Base-by-base conservation (phyloP, 1,140 invertebrate genomes). In the Eupeodes corollae region DNA sequence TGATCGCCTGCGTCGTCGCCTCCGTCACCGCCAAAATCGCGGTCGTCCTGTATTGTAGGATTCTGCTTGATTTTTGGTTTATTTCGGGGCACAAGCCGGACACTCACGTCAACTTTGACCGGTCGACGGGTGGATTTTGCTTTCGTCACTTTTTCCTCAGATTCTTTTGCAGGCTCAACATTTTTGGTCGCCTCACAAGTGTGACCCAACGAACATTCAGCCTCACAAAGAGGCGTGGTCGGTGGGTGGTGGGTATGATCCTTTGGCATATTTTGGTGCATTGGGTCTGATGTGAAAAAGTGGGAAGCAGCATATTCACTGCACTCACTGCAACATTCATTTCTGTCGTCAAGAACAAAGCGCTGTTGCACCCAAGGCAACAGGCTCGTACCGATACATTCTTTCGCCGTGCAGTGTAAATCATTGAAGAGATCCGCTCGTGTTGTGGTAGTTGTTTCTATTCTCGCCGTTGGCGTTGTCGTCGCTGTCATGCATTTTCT, bases 21-120 rank as follows among this genome's bases (percentile, higher is more conserved):
- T 42, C 15, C 31, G 19, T 46, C 34, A 38, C 31, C 33, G 11
- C 13, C 30, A 14, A 16, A n/a, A 11, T 9, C 31, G n/a, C 21
- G 11, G 9, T 19, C 26, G 1, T 44, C 48, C 47, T 47, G 51
- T 6, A 39, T 13, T 11, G 14, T 13, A 50, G 56, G 65, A 57
- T 51, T 68, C 31, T 60, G 67, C 50, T 71, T 73, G 44, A 39
- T 60, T 49, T 70, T 68, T 49, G 70, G 59, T 72, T 78, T 84
- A 54, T 43, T 66, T 65, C 42, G 60, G 39, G 82, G 82, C 64
- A 82, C 77, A 61, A 86, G 70, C 70, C 84, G 83, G 54, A 86
- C 80, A 72, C 80, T 85, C 57, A 86, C 79, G 72, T 86, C 83
- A 63, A 86, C 77, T 73, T 85, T 86, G 61, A 86, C 78, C 49